phyloP scores from a whole-genome alignment of 1,140 invertebrate species.

The Drosophila cardini region DNA sequence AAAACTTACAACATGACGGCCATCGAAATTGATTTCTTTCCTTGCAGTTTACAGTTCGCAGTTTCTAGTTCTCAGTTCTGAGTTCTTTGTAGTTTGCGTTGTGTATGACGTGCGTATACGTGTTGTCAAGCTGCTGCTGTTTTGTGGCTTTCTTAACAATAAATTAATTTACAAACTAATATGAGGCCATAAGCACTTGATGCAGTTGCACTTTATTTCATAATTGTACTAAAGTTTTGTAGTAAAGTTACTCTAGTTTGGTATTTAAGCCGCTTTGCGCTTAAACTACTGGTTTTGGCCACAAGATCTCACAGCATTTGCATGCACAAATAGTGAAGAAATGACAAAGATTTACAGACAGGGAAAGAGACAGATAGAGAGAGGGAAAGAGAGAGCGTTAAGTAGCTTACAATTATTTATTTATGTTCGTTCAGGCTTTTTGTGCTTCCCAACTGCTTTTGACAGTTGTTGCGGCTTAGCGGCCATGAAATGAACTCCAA shows the following conservation, averaged over 20 bases:
- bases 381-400: constrained; percentile 21
- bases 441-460: constrained; percentile 37
- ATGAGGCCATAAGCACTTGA: constrained; percentile 10
- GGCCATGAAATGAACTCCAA: constrained; percentile 50
- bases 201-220: not conserved
- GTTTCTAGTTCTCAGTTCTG: too few species aligned
- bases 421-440: constrained; percentile 49
- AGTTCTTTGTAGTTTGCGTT: too few species aligned
- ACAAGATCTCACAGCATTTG: constrained; percentile 35
- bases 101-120: constrained; percentile 1
- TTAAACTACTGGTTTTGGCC: constrained; percentile 1
- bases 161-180: constrained; percentile 53
- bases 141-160: constrained; percentile 48
- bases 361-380: not conserved
- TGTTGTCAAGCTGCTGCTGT: constrained; percentile 5
- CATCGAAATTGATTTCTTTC: constrained; percentile 43
- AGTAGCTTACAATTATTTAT: constrained; percentile 73
- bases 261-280: constrained; percentile 36
- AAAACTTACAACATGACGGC: constrained; percentile 39
- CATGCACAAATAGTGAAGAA: constrained; percentile 33
- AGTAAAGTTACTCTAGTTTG: constrained; percentile 17
- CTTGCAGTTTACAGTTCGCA: not conserved
- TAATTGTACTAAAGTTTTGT: constrained; percentile 41
- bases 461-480: constrained; percentile 62
- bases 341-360: constrained; percentile 16